Conservation (phyloP, 2,888 invertebrate species). For the Anorthoa munda region DNA sequence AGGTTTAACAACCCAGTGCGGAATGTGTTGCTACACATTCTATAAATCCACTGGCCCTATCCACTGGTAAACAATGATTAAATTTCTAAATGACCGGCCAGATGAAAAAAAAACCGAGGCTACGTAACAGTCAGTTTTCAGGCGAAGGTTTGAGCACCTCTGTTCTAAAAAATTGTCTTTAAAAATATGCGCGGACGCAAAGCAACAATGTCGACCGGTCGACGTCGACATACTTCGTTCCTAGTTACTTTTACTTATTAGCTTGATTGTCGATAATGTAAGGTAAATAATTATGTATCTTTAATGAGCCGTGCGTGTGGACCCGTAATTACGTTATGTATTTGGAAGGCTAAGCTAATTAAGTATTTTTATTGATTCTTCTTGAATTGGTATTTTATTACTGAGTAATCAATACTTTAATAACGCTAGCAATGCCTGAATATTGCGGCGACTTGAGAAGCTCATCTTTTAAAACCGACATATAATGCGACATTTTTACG, state of each 20-base stretch:
- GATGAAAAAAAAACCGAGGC: too few relatives aligned
- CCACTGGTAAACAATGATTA: too few relatives aligned
- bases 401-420: not conserved
- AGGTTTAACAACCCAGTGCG: too few relatives aligned
- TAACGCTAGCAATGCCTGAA: not conserved
- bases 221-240: slow-evolving; percentile 50
- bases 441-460: not conserved
- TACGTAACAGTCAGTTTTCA: too few relatives aligned
- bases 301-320: slow-evolving; percentile 30
- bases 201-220: slow-evolving; percentile 37
- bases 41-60: too few relatives aligned
- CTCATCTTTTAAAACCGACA: not conserved
- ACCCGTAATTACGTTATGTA: slow-evolving; percentile 6
- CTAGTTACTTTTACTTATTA: slow-evolving; percentile 66
- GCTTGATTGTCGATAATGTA: slow-evolving; percentile 54
- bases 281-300: slow-evolving; percentile 23
- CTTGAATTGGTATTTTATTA: not conserved
- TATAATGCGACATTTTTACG: not conserved
- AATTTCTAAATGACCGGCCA: too few relatives aligned
- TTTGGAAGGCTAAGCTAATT: not conserved
- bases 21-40: too few relatives aligned
- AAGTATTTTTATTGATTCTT: slow-evolving; percentile 19
- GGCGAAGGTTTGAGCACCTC: slow-evolving; percentile 1
- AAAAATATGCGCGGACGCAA: slow-evolving; percentile 34
- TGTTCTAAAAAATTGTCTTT: slow-evolving; percentile 35